These are phyloP conservation scores for Heliconius ethilla DNA, from an alignment of 2,888 invertebrate species.

Conservation along the genomic window DNA sequence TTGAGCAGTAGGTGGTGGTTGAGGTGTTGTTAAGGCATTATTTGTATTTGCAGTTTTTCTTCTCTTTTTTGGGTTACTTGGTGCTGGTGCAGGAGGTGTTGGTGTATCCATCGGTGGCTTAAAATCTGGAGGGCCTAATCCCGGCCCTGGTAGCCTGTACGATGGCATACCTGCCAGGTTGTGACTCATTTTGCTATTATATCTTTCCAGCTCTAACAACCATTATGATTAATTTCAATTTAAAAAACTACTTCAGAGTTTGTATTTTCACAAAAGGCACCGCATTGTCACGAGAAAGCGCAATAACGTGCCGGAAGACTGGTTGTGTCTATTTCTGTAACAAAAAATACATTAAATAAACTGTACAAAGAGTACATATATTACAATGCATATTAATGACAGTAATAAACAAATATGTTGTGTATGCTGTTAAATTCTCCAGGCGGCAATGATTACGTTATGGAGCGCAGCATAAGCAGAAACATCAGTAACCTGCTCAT, in stretches of 20 bases:
- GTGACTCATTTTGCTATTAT: slow-evolving; percentile 86
- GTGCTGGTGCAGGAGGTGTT: slow-evolving; percentile 87
- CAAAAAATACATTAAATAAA: slow-evolving; percentile 55
- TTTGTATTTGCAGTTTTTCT: slow-evolving; percentile 90
- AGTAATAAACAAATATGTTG: slow-evolving; percentile 33
- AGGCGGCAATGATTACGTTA: slow-evolving; percentile 45
- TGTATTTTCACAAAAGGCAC: slow-evolving; percentile 65
- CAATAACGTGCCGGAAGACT: slow-evolving; percentile 71
- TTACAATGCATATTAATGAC: slow-evolving; percentile 28
- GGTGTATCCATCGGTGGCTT: slow-evolving; percentile 87
- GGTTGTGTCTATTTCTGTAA: slow-evolving; percentile 78
- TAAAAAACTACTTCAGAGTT: slow-evolving; percentile 57
- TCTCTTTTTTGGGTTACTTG: slow-evolving; percentile 93
- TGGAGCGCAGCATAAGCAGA: slow-evolving; percentile 46
- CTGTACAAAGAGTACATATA: slow-evolving; percentile 22
- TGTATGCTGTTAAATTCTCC: slow-evolving; percentile 44
- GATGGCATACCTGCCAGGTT: slow-evolving; percentile 91
- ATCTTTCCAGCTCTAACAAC: slow-evolving; percentile 66
- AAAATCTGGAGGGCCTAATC: slow-evolving; percentile 87
- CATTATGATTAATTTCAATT: slow-evolving; percentile 61
- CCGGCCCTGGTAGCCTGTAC: slow-evolving; percentile 88
- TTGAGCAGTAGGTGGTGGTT: slow-evolving; percentile 87
- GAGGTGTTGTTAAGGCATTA: slow-evolving; percentile 84
- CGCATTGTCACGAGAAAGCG: slow-evolving; percentile 72
- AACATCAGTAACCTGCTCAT: slow-evolving; percentile 63